Evolutionary conservation across 2,797 vertebrate genomes (phyloP).

Genomic region (Threskiornis aethiopicus): DNA sequence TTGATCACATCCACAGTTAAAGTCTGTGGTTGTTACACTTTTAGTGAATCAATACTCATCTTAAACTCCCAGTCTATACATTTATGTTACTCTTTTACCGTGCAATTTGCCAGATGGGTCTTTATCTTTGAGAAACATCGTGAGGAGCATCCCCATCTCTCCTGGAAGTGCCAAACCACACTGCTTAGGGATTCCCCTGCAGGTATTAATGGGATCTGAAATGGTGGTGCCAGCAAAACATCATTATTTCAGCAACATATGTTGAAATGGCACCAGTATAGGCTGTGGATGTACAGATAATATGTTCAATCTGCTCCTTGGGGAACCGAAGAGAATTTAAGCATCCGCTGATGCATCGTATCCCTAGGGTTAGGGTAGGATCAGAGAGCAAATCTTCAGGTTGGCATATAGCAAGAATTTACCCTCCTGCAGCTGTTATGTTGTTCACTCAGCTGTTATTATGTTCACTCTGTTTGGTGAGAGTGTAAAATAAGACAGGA

Average conservation of each 20-base stretch:
- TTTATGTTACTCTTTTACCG: neutral
- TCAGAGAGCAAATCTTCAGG: neutral
- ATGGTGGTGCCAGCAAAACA: neutral
- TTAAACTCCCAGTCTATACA: neutral
- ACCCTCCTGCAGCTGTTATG: neutral
- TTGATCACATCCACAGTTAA: neutral
- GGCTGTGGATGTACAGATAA: neutral
- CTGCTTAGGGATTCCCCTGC: neutral
- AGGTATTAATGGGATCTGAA: neutral
- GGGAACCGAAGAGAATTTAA: neutral
- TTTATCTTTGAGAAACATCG: neutral
- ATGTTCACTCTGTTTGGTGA: neutral
- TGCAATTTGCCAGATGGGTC: neutral
- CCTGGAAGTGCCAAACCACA: neutral
- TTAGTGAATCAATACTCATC: neutral
- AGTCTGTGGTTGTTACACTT: neutral
- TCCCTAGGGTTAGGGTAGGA: neutral
- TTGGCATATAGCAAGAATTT: neutral
- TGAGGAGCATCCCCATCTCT: neutral
- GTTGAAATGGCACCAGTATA: neutral
- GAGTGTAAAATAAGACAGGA: neutral
- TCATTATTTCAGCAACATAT: neutral
- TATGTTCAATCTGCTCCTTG: neutral
- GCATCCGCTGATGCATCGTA: neutral
- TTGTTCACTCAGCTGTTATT: neutral